These are phyloP conservation scores for Xyrichtys novacula DNA, from an alignment of 2,797 vertebrate species.

Conservation along the genomic window DNA sequence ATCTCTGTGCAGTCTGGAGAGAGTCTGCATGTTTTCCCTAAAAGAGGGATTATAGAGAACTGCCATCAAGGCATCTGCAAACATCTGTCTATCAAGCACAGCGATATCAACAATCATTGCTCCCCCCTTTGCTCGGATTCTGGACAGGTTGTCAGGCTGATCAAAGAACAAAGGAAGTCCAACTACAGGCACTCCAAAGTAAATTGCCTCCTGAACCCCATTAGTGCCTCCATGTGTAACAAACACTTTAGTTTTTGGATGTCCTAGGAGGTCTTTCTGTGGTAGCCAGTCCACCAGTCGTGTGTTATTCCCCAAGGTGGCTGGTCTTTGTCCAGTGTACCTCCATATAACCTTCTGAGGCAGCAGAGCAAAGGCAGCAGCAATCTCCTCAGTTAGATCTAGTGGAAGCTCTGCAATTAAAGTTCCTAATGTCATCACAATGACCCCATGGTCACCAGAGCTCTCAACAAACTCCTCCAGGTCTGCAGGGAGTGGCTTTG, in stretches of 20 bases:
- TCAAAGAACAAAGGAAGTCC: constrained; percentile 81
- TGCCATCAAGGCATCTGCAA: constrained; percentile 71
- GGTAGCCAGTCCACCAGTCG: constrained; percentile 82
- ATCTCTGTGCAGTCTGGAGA: constrained; percentile 80
- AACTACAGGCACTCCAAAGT: constrained; percentile 74
- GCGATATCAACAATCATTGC: constrained; percentile 73
- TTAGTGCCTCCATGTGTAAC: constrained; percentile 84
- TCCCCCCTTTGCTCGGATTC: constrained; percentile 72
- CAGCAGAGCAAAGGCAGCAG: constrained; percentile 77
- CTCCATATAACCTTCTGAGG: constrained; percentile 85
- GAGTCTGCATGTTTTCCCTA: constrained; percentile 78
- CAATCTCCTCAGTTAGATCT: constrained; percentile 78
- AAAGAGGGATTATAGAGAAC: constrained; percentile 77
- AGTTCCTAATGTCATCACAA: constrained; percentile 85
- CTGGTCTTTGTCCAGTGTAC: constrained; percentile 73
- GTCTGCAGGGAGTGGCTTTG: constrained; percentile 74
- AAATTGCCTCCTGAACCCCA: constrained; percentile 81
- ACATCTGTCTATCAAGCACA: constrained; percentile 58
- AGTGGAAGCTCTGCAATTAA: constrained; percentile 70
- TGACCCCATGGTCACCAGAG: constrained; percentile 81
- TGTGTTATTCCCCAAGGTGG: constrained; percentile 82
- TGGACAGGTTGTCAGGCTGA: constrained; percentile 81
- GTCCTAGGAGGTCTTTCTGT: constrained; percentile 84
- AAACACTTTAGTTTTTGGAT: constrained; percentile 79
- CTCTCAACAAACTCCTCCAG: constrained; percentile 82